Percentiles rank a stretch among this genome's conserved stretches.
Evolutionary conservation across 2,888 invertebrate species (phyloP).

Genomic region (Tetragnatha montana): DNA sequence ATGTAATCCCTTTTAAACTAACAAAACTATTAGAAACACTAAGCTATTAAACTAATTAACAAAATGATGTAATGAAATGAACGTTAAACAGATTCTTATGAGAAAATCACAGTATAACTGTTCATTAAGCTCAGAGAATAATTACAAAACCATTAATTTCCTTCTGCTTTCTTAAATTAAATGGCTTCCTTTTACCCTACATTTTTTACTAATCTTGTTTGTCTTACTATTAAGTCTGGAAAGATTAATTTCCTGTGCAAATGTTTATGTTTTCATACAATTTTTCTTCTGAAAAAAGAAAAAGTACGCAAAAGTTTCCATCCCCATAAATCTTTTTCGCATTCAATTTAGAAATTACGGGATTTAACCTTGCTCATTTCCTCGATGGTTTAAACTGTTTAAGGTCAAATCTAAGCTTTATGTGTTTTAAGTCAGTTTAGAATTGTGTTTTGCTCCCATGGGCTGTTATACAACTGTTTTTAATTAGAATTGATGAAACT

Average conservation of each 20-base stretch:
- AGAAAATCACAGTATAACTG: neutral
- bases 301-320: neutral
- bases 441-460: no score
- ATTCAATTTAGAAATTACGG: neutral
- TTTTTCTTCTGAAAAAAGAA: neutral
- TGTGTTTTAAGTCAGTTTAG: neutral
- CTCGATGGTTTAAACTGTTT: neutral
- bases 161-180: neutral
- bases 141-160: neutral
- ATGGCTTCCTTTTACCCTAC: neutral
- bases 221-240: neutral
- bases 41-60: no score
- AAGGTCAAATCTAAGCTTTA: neutral
- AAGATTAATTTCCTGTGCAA: neutral
- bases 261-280: neutral
- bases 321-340: neutral
- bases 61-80: no score
- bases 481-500: conserved; percentile 41
- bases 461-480: no score
- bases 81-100: no score
- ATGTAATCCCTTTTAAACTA: no score
- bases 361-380: neutral
- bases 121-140: neutral
- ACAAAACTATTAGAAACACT: no score
- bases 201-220: neutral